Percentiles rank a stretch among this genome's conserved stretches.
phyloP scores from a whole-genome alignment of 2,888 invertebrate genomes.

The Rotaria sp. region DNA sequence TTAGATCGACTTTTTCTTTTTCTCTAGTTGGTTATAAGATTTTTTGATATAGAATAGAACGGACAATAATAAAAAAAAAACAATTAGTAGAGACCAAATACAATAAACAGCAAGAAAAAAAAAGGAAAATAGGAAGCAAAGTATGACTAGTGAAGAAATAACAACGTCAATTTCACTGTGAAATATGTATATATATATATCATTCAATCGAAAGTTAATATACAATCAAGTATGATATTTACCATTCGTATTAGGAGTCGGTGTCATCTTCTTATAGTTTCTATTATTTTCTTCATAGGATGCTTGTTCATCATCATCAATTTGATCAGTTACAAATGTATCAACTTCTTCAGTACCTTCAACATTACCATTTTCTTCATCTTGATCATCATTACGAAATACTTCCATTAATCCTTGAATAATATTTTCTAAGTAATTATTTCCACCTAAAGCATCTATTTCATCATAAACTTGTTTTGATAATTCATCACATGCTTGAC shows the following conservation, averaged over 20 bases:
- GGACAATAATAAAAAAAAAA: not conserved
- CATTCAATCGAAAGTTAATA: not conserved
- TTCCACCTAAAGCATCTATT: constrained; percentile 50
- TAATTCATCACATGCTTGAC: constrained; percentile 66
- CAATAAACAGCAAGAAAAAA: not conserved
- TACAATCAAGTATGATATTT: not conserved
- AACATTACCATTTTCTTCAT: not conserved
- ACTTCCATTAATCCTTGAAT: constrained; percentile 12
- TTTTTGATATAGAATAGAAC: not conserved
- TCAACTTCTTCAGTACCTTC: not conserved
- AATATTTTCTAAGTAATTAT: constrained; percentile 45
- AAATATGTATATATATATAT: not conserved
- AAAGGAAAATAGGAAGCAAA: not conserved
- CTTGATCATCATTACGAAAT: not conserved
- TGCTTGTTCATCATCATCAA: not conserved
- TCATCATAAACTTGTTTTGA: constrained; percentile 47
- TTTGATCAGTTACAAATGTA: constrained; percentile 8
- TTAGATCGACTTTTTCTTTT: no score
- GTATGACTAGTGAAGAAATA: not conserved
- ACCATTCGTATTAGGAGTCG: not conserved
- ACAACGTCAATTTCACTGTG: not conserved
- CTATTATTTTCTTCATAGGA: not conserved
- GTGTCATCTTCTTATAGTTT: not conserved
- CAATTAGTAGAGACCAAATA: not conserved
- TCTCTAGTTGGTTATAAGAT: no score